A percentile compares a stretch with the other conserved stretches of the same genome.
These are phyloP conservation scores for Temnothorax ravouxi DNA, from an alignment of 2,888 invertebrate species.

Conservation along the genomic window DNA sequence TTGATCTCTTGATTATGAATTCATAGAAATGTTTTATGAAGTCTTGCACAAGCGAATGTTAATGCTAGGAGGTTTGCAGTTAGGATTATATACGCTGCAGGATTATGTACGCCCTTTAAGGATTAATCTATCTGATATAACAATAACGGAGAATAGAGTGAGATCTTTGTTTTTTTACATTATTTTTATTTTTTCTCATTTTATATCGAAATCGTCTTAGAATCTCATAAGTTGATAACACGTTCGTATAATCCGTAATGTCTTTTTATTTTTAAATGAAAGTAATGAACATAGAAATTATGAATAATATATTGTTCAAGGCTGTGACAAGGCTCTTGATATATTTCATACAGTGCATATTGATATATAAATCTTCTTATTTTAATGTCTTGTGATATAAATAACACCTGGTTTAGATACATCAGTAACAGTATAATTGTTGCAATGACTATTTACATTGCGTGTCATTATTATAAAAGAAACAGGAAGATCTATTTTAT, in stretches of 20 bases:
- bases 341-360: constrained; percentile 71
- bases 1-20: constrained; percentile 66
- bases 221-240: neutral
- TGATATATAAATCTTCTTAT: constrained; percentile 51
- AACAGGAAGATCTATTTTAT: too few relatives aligned
- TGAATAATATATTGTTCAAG: constrained; percentile 81
- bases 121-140: constrained; percentile 78
- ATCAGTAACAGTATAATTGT: neutral
- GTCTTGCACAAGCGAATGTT: constrained; percentile 76
- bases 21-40: constrained; percentile 79
- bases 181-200: constrained; percentile 36
- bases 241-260: neutral
- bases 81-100: constrained; percentile 78
- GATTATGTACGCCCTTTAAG: too few relatives aligned
- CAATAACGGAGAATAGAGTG: constrained; percentile 82
- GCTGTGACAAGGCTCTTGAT: constrained; percentile 80
- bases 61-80: constrained; percentile 72
- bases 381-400: neutral
- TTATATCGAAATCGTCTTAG: neutral
- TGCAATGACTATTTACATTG: neutral
- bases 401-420: neutral
- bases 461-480: too few relatives aligned
- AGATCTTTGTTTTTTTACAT: constrained; percentile 41
- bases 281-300: constrained; percentile 73
- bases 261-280: constrained; percentile 79